Evolutionary conservation across 2,797 vertebrate species (phyloP).

Genomic region (Coregonus sp.): DNA sequence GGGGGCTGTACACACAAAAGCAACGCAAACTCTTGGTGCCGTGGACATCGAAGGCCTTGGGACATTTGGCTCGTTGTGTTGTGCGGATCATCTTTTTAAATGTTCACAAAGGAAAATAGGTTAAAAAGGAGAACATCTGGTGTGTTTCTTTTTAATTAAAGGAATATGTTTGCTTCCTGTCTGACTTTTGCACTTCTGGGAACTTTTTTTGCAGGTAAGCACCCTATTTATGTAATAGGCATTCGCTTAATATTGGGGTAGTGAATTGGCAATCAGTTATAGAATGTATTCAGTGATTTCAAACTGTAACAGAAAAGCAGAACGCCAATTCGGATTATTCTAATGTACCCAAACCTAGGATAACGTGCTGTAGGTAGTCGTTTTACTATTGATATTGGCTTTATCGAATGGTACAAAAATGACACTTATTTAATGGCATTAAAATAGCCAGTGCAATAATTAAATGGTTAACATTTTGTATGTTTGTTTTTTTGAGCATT

Average conservation of each 20-base stretch:
- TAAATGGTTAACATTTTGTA: background rate
- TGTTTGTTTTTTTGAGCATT: background rate
- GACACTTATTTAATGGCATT: background rate
- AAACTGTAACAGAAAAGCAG: background rate
- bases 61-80: slow-evolving; percentile 29
- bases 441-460: background rate
- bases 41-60: slow-evolving; percentile 45
- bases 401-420: background rate
- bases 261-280: background rate
- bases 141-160: slow-evolving; percentile 58
- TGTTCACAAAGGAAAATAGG: slow-evolving; percentile 53
- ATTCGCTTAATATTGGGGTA: background rate
- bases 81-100: slow-evolving; percentile 44
- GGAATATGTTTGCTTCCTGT: slow-evolving; percentile 85
- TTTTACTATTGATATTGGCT: background rate
- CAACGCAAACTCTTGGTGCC: slow-evolving; percentile 29
- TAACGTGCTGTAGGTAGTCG: background rate
- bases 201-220: slow-evolving; percentile 86
- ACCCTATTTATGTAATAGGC: background rate
- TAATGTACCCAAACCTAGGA: background rate
- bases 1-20: slow-evolving; percentile 34
- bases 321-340: background rate
- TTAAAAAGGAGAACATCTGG: slow-evolving; percentile 54
- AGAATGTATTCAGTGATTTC: background rate
- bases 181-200: slow-evolving; percentile 85